phyloP scores from a whole-genome alignment of 2,113 vertebrate genomes.

The Coryphaenoides rupestris region DNA sequence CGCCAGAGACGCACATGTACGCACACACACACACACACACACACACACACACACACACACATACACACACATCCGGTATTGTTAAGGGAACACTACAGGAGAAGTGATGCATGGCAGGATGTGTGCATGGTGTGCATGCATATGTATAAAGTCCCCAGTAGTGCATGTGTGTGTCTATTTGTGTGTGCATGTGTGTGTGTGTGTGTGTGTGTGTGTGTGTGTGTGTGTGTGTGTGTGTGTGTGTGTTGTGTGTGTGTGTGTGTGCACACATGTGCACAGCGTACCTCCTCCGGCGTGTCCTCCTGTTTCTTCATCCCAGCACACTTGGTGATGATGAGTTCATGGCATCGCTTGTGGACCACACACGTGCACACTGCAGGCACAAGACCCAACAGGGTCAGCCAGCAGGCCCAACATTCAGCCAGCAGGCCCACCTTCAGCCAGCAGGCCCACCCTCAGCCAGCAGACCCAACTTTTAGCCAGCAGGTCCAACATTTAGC shows the following conservation, averaged over 20 bases:
- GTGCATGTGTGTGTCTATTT: neutral
- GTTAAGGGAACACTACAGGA: conserved; percentile 20
- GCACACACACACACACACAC: conserved; percentile 21
- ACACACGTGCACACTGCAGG: conserved; percentile 95
- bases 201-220: neutral
- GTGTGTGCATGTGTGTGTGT: neutral
- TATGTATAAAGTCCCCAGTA: too few species aligned
- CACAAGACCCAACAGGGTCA: neutral
- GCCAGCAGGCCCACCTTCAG: too few species aligned
- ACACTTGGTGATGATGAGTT: conserved; percentile 98
- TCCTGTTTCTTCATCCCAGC: conserved; percentile 98
- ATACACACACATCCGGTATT: neutral
- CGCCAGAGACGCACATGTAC: conserved; percentile 46
- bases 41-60: conserved; percentile 16
- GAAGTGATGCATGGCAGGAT: conserved; percentile 14
- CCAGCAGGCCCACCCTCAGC: too few species aligned
- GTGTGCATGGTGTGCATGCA: too few species aligned
- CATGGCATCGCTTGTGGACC: conserved; percentile 97
- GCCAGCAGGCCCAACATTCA: too few species aligned
- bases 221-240: neutral
- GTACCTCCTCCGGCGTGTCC: conserved; percentile 88
- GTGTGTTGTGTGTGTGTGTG: conserved; percentile 2
- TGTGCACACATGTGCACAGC: neutral
- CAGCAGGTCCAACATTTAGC: too few species aligned
- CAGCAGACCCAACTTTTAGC: too few species aligned